Evolutionary conservation across 2,888 invertebrate species (phyloP).

Genomic region (Parasteatoda lunata): DNA sequence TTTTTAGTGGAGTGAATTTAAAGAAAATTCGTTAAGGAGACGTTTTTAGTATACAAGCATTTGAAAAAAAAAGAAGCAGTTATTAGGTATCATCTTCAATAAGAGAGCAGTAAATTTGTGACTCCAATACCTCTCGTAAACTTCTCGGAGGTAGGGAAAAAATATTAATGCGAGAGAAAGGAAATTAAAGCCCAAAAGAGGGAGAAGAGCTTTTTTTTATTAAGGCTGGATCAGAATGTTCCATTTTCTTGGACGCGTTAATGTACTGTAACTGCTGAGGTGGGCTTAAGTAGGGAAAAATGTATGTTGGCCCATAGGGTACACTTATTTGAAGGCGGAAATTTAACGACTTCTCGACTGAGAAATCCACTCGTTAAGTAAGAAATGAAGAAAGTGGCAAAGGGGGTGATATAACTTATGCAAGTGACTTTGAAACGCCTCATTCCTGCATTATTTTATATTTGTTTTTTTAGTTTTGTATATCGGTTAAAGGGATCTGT

Average conservation of each 20-base stretch:
- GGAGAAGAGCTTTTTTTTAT: conserved; percentile 47
- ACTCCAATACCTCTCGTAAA: conserved; percentile 7
- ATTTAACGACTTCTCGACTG: conserved; percentile 47
- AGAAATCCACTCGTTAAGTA: conserved; percentile 57
- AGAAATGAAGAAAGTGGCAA: conserved; percentile 30
- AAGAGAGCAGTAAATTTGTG: conserved; percentile 41
- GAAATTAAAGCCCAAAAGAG: conserved; percentile 44
- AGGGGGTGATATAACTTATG: neutral
- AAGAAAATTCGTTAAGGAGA: neutral
- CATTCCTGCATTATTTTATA: conserved; percentile 28
- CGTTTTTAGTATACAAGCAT: neutral
- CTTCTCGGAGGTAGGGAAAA: conserved; percentile 10
- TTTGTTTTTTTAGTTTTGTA: neutral
- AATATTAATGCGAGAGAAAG: conserved; percentile 12
- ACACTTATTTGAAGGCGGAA: conserved; percentile 49
- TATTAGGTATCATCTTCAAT: conserved; percentile 46
- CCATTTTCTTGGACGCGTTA: conserved; percentile 28
- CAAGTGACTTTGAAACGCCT: conserved; percentile 31
- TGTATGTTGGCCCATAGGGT: conserved; percentile 37
- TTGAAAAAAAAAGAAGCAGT: neutral
- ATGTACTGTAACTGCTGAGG: conserved; percentile 41
- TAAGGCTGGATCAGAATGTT: conserved; percentile 45
- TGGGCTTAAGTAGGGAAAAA: conserved; percentile 35
- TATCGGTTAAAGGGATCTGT: neutral
- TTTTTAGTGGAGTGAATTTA: neutral